Evolutionary conservation across 2,888 invertebrate species (phyloP).

Genomic region (Stenotaenia linearis): DNA sequence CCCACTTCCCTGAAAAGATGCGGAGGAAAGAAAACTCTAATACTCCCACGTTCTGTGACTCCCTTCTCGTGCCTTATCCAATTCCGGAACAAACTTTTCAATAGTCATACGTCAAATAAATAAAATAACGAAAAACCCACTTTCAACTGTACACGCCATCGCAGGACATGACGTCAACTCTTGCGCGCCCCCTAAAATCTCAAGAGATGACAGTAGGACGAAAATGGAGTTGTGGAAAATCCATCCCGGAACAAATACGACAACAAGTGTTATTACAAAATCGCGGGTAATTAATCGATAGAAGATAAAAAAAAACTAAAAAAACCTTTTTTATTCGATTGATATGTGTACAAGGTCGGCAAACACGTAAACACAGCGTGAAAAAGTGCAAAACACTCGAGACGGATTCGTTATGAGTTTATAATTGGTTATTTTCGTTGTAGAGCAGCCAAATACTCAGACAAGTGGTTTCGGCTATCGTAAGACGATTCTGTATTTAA

Average conservation of each 20-base stretch:
- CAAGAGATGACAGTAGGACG: neutral
- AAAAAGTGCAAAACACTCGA: neutral
- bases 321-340: neutral
- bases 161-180: neutral
- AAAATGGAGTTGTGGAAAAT: neutral
- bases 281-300: neutral
- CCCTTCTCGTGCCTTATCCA: neutral
- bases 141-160: neutral
- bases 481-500: neutral
- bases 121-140: neutral
- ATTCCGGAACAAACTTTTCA: neutral
- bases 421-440: neutral
- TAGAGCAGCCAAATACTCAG: neutral
- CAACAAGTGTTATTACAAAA: neutral
- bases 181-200: neutral
- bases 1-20: neutral
- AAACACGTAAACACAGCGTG: neutral
- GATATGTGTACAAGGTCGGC: neutral
- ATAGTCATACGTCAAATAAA: neutral
- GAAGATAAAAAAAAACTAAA: neutral
- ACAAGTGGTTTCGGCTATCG: neutral
- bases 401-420: neutral
- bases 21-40: neutral
- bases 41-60: neutral
- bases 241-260: neutral